A percentile compares a stretch with the other conserved stretches of the same genome.
phyloP scores from a whole-genome alignment of 2,113 vertebrate genomes.

The cattle (Bos taurus) region ARS-UCD2.0 NC_037337.1:96498001-96498500 shows the following conservation, averaged over 20 bases:
- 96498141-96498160: background rate
- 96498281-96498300: background rate
- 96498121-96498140: background rate
- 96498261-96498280: background rate
- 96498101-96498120: background rate
- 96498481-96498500: background rate
- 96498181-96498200: background rate
- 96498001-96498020: background rate
- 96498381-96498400: background rate
- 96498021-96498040: background rate
- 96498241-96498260: background rate
- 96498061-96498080: background rate
- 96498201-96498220: background rate
- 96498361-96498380: background rate
- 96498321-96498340: background rate
- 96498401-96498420: background rate
- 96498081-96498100: background rate
- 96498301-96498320: background rate
- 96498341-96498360: background rate
- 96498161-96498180: background rate
- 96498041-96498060: background rate
- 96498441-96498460: background rate
- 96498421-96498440: background rate
- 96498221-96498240: background rate
- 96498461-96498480: background rate